These are phyloP conservation scores for Aquatica leii DNA, from an alignment of 2,888 invertebrate species.

Conservation along the genomic window DNA sequence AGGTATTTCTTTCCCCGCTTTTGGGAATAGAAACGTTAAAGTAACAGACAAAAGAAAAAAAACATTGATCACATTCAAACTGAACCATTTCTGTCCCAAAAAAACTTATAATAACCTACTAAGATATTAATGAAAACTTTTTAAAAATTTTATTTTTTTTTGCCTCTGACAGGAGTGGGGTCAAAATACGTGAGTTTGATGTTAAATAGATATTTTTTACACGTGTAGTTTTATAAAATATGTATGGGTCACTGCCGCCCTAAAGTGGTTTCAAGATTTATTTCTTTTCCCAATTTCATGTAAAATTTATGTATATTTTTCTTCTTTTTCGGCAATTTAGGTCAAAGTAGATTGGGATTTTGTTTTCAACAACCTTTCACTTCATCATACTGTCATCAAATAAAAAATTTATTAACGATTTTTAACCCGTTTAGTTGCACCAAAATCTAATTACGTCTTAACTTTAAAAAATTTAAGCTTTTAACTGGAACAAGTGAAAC, in stretches of 20 bases:
- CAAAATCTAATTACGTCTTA: not conserved
- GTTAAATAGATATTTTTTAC: not conserved
- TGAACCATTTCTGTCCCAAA: too few relatives aligned
- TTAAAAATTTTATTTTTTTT: too few relatives aligned
- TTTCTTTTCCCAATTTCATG: slow-evolving; percentile 11
- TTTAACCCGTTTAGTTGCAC: not conserved
- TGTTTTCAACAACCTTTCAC: slow-evolving; percentile 16
- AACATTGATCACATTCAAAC: too few relatives aligned
- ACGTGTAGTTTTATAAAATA: slow-evolving; percentile 5
- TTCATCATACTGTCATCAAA: slow-evolving; percentile 15
- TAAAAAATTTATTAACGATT: slow-evolving; percentile 4
- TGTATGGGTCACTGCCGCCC: slow-evolving; percentile 3
- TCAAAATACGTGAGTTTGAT: too few relatives aligned
- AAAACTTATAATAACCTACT: too few relatives aligned
- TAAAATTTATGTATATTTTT: slow-evolving; percentile 18
- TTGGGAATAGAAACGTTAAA: slow-evolving; percentile 3
- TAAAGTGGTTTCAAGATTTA: slow-evolving; percentile 11
- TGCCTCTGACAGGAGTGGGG: too few relatives aligned
- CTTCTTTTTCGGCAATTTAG: slow-evolving; percentile 10
- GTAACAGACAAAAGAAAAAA: not conserved
- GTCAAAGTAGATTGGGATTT: slow-evolving; percentile 18
- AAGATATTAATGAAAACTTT: too few relatives aligned
- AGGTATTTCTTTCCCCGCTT: not conserved
- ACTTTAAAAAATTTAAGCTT: too few relatives aligned
- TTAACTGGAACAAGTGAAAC: too few relatives aligned